Evolutionary conservation across 2,797 vertebrate genomes (phyloP).

Genomic region (Enteromius mattozi): DNA sequence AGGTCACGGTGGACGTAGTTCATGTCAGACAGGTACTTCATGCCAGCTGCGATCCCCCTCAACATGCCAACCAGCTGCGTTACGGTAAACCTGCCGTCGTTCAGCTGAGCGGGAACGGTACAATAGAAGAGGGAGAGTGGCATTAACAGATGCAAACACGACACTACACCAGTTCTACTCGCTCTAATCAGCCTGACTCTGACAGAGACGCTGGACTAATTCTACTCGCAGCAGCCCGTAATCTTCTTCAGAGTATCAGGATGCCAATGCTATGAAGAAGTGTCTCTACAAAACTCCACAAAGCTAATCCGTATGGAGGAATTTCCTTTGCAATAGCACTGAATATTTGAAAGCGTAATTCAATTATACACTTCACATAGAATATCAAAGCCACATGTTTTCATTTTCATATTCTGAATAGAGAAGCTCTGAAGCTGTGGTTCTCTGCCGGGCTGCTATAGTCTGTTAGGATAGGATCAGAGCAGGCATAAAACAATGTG

Average conservation of each 20-base stretch:
- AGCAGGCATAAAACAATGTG: background rate
- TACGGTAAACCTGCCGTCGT: slow-evolving; percentile 97
- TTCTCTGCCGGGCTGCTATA: background rate
- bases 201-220: slow-evolving; percentile 46
- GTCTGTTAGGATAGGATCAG: background rate
- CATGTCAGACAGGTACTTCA: slow-evolving; percentile 99
- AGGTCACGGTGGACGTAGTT: slow-evolving; percentile 98
- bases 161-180: slow-evolving; percentile 21
- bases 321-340: slow-evolving; percentile 44
- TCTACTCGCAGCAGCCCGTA: slow-evolving; percentile 41
- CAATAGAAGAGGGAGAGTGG: slow-evolving; percentile 6
- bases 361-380: slow-evolving; percentile 36
- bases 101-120: slow-evolving; percentile 79
- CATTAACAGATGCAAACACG: slow-evolving; percentile 46
- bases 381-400: slow-evolving; percentile 41
- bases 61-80: slow-evolving; percentile 98
- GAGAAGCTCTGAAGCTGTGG: background rate
- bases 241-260: slow-evolving; percentile 53
- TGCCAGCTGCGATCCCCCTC: slow-evolving; percentile 93
- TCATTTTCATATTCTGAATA: slow-evolving; percentile 33
- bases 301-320: slow-evolving; percentile 47
- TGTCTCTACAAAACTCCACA: slow-evolving; percentile 31
- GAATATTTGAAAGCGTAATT: slow-evolving; percentile 55
- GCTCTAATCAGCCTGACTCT: slow-evolving; percentile 49
- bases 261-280: slow-evolving; percentile 44